Evolutionary conservation across 2,797 vertebrate genomes (phyloP), one percentile per base, ranked within the genome.

Genomic region (Leptatherina wallacei): DNA sequence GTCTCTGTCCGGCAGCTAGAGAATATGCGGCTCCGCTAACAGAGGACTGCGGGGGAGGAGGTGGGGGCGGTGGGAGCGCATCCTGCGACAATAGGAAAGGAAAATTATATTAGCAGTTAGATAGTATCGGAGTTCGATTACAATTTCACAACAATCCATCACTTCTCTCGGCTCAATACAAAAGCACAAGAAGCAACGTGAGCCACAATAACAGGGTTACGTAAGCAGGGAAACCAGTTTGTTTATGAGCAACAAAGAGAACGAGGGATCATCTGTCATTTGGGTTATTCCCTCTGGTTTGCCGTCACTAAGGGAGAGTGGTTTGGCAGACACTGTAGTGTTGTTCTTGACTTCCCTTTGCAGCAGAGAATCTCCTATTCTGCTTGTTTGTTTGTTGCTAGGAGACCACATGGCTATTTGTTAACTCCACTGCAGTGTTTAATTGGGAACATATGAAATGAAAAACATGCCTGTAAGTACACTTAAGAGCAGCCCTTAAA

Each of bases 61-160:
- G 98, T 0, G 97, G 97, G 6, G 97, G 96, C 47, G 98, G 98
- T 44, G 98, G 98, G 81, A 98, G 96, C 87, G 95, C 91, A 84
- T 95, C 96, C 98, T 99, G 91, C 58, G 66, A 72, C 75, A 51
- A 75, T 22, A 51, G 56, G 29, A 73, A 74, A 36, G 70, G 35
- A 64, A 35, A 61, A 65, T 38, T 18, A 55, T 27, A 71, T 68
- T 10, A 73, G 57, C 8, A 47, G 42, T 38, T 4, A 8, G 27
- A 80, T 1, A 36, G 33, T 18, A 62, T 65, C 29, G 20, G 49
- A 14, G 1, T 60, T 59, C 65, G 29, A 75, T 79, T 57, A 75
- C 67, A 49, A 42, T n/a, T 18, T 65, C 36, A 58, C 13, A 32
- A n/a, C 52, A 57, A 69, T 51, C 52, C 42, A 42, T 75, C 33